A percentile compares a stretch with the other conserved stretches of the same genome.
Conservation (phyloP, 2,888 invertebrate genomes). For the Monopis laevigella region DNA sequence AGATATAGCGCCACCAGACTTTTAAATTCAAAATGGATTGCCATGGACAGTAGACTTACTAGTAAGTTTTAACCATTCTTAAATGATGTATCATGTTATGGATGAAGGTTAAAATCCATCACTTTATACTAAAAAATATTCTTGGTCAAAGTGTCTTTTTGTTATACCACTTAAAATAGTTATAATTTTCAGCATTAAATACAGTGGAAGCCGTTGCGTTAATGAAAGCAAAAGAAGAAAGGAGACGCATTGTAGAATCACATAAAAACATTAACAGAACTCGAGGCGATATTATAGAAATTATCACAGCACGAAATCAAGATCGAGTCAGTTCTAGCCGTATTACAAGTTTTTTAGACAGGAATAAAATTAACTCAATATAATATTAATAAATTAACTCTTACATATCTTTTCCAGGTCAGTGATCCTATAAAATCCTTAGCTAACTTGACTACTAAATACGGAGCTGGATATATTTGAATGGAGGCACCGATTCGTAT, state of each 20-base stretch:
- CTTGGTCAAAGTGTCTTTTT: too few species aligned
- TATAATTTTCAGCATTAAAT: conserved; percentile 45
- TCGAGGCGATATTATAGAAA: conserved; percentile 27
- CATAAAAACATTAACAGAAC: conserved; percentile 31
- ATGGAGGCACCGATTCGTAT: too few species aligned
- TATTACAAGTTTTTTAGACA: background rate
- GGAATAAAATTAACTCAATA: background rate
- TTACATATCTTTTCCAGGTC: conserved; percentile 26
- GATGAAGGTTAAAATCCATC: background rate
- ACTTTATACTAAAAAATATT: too few species aligned
- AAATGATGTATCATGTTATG: background rate
- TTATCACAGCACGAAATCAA: background rate
- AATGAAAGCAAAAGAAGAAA: conserved; percentile 66
- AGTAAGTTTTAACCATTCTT: too few species aligned
- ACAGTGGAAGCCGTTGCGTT: conserved; percentile 69
- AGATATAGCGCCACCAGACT: conserved; percentile 68
- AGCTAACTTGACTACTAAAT: conserved; percentile 40
- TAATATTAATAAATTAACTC: conserved; percentile 11
- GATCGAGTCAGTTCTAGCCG: too few species aligned
- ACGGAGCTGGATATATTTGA: conserved; percentile 27
- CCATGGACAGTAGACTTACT: conserved; percentile 72
- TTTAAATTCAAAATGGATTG: conserved; percentile 71
- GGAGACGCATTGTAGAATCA: conserved; percentile 32
- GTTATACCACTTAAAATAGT: background rate
- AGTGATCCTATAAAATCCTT: conserved; percentile 60